phyloP scores from a whole-genome alignment of 2,888 invertebrate species.

The Tiliacea aurago region DNA sequence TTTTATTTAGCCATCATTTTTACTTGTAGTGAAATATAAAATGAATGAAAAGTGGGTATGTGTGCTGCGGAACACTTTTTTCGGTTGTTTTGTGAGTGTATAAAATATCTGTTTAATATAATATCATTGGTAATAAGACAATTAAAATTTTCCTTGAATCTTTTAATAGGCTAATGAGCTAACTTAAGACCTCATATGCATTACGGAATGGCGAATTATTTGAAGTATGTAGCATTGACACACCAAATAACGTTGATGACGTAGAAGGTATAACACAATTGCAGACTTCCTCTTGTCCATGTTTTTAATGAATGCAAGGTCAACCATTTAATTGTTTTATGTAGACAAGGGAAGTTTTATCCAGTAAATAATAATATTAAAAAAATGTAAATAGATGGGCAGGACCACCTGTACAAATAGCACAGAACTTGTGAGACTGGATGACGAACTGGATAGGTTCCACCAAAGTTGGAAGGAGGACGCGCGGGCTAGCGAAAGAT shows the following conservation, averaged over 20 bases:
- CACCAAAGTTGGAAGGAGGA: neutral
- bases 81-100: too few relatives aligned
- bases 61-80: too few relatives aligned
- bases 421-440: too few relatives aligned
- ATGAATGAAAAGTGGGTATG: too few relatives aligned
- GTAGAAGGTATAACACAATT: conserved; percentile 34
- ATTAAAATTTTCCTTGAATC: conserved; percentile 10
- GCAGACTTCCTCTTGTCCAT: conserved; percentile 30
- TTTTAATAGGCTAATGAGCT: conserved; percentile 4
- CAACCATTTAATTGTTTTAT: neutral
- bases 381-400: too few relatives aligned
- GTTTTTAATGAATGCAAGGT: conserved; percentile 38
- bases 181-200: neutral
- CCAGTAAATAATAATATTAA: neutral
- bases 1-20: too few relatives aligned
- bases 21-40: too few relatives aligned
- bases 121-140: too few relatives aligned
- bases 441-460: neutral
- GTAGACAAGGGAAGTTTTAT: neutral
- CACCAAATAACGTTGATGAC: conserved; percentile 17
- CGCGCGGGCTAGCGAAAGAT: neutral
- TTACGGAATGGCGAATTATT: neutral
- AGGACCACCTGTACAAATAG: too few relatives aligned
- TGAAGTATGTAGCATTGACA: conserved; percentile 16
- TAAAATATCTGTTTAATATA: too few relatives aligned